Evolutionary conservation across 35 echinoderm and acorn worm species (phyloP).

Genomic region (Apostichopus japonicus): DNA sequence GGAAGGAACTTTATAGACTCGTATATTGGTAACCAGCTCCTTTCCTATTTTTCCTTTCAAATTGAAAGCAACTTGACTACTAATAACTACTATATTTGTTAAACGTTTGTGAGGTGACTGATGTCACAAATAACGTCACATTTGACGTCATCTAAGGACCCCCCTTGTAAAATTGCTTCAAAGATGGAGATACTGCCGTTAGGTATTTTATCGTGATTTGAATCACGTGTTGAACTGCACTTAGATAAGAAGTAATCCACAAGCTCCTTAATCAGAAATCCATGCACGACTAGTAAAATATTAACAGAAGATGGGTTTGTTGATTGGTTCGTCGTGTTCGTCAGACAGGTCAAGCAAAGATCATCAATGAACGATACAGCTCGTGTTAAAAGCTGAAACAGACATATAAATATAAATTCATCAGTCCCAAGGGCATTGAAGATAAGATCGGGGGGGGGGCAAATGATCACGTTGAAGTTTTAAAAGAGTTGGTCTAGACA

Average conservation of each 20-base stretch:
- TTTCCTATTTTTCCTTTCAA: neutral
- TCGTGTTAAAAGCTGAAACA: neutral
- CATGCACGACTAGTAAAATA: slow-evolving; percentile 21
- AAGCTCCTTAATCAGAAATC: slow-evolving; percentile 32
- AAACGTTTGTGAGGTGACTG: neutral
- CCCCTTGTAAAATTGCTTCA: slow-evolving; percentile 25
- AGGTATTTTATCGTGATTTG: neutral
- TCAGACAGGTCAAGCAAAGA: neutral
- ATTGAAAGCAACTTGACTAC: too few relatives aligned
- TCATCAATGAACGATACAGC: neutral
- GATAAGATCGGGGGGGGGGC: too few relatives aligned
- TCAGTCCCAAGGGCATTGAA: too few relatives aligned
- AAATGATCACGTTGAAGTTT: too few relatives aligned
- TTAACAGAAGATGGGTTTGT: neutral
- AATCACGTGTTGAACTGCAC: neutral
- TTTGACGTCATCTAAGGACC: neutral
- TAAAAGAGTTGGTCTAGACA: too few relatives aligned
- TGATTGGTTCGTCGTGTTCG: neutral
- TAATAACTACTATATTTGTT: too few relatives aligned
- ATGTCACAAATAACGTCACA: slow-evolving; percentile 4
- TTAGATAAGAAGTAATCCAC: neutral
- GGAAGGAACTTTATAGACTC: too few relatives aligned
- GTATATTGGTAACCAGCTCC: neutral
- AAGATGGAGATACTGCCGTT: slow-evolving; percentile 16
- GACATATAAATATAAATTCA: too few relatives aligned